Percentiles rank a stretch among this genome's conserved stretches.
These are phyloP conservation scores for Colinus virginianus DNA, from an alignment of 2,113 vertebrate species.

Conservation along the genomic window DNA sequence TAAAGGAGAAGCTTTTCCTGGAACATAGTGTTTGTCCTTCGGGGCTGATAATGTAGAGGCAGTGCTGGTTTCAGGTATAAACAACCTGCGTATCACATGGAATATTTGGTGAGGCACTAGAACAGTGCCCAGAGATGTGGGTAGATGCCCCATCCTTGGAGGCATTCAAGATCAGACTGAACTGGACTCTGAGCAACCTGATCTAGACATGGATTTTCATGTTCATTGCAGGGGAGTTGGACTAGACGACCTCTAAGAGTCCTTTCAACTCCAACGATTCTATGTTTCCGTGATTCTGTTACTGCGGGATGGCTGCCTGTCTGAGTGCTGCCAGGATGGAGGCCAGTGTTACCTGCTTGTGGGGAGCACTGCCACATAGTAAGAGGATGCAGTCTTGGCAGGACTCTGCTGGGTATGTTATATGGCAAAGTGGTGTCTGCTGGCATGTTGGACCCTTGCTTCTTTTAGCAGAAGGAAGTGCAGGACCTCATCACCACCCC, in stretches of 20 bases:
- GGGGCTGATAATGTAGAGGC: neutral
- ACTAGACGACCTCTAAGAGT: too few species aligned
- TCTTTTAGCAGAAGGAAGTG: neutral
- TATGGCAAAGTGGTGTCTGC: neutral
- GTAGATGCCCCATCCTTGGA: too few species aligned
- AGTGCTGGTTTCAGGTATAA: neutral
- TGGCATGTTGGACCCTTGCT: neutral
- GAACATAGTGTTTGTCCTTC: neutral
- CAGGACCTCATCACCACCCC: neutral
- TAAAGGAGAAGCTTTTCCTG: neutral
- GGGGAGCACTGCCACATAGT: neutral
- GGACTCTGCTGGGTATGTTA: neutral
- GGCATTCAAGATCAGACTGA: too few species aligned
- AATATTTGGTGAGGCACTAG: too few species aligned
- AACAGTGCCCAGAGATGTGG: too few species aligned
- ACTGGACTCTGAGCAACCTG: too few species aligned
- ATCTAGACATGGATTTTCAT: too few species aligned
- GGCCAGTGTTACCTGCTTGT: neutral
- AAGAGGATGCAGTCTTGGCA: neutral
- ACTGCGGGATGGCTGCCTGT: neutral
- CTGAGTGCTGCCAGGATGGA: rapidly evolving
- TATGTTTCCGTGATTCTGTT: neutral
- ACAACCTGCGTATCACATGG: neutral
- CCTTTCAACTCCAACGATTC: too few species aligned
- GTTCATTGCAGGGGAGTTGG: too few species aligned